phyloP scores from a whole-genome alignment of 2,888 invertebrate genomes.

The Eubasilissa splendida region DNA sequence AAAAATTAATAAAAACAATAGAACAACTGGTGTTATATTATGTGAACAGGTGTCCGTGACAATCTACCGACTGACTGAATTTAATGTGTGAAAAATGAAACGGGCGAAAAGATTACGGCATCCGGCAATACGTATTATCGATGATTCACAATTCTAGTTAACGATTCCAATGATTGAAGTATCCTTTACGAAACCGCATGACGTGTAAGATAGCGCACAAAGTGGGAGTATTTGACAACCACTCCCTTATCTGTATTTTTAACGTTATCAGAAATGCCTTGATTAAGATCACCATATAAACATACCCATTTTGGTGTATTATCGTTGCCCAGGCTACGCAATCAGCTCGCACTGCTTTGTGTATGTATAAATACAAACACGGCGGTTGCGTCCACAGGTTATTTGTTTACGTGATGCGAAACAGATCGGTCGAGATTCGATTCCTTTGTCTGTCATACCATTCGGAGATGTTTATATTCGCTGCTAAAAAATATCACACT shows the following conservation, averaged over 20 bases:
- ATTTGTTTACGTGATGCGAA: slow-evolving; percentile 47
- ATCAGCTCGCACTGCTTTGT: slow-evolving; percentile 24
- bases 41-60: slow-evolving; percentile 36
- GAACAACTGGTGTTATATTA: neutral
- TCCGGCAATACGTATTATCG: neutral
- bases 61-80: slow-evolving; percentile 1
- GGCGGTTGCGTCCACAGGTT: slow-evolving; percentile 39
- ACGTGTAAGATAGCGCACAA: slow-evolving; percentile 24
- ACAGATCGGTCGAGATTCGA: slow-evolving; percentile 27
- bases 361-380: neutral
- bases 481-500: neutral
- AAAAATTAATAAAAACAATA: slow-evolving; percentile 8
- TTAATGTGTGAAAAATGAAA: neutral
- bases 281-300: slow-evolving; percentile 43
- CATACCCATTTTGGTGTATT: slow-evolving; percentile 46
- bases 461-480: slow-evolving; percentile 1
- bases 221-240: slow-evolving; percentile 46
- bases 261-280: slow-evolving; percentile 28
- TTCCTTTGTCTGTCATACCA: slow-evolving; percentile 27
- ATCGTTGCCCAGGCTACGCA: slow-evolving; percentile 46
- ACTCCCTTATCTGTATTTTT: slow-evolving; percentile 47
- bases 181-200: slow-evolving; percentile 18
- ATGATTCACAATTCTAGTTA: slow-evolving; percentile 41
- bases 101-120: neutral
- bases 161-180: slow-evolving; percentile 15